Evolutionary conservation across 2,888 invertebrate genomes (phyloP).

Genomic region (Macaria liturata): DNA sequence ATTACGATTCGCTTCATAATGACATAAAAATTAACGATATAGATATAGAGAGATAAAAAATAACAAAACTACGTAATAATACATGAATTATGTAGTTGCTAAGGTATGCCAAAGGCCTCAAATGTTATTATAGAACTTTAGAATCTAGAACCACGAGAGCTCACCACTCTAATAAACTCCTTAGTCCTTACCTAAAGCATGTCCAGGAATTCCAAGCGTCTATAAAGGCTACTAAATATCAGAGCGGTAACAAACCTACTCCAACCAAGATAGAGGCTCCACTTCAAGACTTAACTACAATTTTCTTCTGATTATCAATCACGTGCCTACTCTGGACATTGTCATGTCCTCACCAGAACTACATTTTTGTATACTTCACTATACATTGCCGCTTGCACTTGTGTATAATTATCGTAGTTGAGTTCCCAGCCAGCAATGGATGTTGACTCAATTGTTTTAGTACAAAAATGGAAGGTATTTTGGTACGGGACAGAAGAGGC

Average conservation of each 20-base stretch:
- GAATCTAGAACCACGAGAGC: no score
- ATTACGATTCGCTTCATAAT: no score
- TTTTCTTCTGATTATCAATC: conserved; percentile 49
- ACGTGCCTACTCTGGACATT: conserved; percentile 33
- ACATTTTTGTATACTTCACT: neutral
- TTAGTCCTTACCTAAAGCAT: no score
- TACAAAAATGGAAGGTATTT: conserved; percentile 3
- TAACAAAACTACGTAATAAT: no score
- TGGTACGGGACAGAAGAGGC: conserved; percentile 26
- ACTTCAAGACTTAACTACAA: conserved; percentile 44
- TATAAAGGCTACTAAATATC: neutral
- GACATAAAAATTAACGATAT: no score
- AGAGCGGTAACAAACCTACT: neutral
- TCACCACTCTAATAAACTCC: no score
- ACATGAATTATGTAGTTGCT: no score
- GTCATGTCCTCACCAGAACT: conserved; percentile 2
- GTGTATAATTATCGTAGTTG: neutral
- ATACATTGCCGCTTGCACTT: conserved; percentile 9
- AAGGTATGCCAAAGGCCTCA: no score
- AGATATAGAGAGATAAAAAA: no score
- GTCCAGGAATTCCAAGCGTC: no score
- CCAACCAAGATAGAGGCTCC: conserved; percentile 36
- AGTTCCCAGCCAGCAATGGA: conserved; percentile 9
- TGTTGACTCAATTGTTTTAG: conserved; percentile 3
- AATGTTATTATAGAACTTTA: no score